A percentile compares a stretch with the other conserved stretches of the same genome.
Evolutionary conservation across 2,797 vertebrate species (phyloP).

Genomic region (Enteromius paludinosus): DNA sequence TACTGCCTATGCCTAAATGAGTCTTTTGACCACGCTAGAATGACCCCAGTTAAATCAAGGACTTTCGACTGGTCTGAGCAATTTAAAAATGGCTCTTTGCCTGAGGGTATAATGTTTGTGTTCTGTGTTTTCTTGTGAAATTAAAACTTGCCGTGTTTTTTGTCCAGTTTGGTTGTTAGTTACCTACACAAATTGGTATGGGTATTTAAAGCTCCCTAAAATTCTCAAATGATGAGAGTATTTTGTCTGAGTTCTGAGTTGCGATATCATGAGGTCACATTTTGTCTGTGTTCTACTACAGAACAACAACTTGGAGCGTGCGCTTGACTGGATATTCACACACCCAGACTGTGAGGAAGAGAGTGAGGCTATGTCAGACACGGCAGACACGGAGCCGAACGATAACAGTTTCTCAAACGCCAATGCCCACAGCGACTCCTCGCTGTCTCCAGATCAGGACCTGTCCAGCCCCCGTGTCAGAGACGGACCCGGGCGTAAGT

Average conservation of each 20-base stretch:
- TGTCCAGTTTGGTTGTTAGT: constrained; percentile 15
- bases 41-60: constrained; percentile 35
- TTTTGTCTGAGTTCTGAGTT: background rate
- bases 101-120: constrained; percentile 31
- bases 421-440: constrained; percentile 86
- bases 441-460: constrained; percentile 86
- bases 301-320: constrained; percentile 95
- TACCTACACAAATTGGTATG: background rate
- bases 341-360: constrained; percentile 89
- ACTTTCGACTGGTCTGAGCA: constrained; percentile 21
- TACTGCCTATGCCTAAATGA: constrained; percentile 47
- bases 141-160: constrained; percentile 13
- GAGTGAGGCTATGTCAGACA: constrained; percentile 80
- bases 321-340: constrained; percentile 96
- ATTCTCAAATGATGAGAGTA: background rate
- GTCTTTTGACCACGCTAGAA: constrained; percentile 47
- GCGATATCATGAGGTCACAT: background rate
- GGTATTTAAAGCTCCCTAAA: background rate
- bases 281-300: constrained; percentile 63
- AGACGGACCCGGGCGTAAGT: constrained; percentile 97
- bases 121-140: background rate
- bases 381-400: constrained; percentile 84
- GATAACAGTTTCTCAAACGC: constrained; percentile 80
- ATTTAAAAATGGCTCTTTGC: constrained; percentile 21
- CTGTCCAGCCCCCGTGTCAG: constrained; percentile 86